These are phyloP conservation scores for Acromyrmex charruanus DNA, from an alignment of 1,140 invertebrate species.

Conservation along the genomic window DNA sequence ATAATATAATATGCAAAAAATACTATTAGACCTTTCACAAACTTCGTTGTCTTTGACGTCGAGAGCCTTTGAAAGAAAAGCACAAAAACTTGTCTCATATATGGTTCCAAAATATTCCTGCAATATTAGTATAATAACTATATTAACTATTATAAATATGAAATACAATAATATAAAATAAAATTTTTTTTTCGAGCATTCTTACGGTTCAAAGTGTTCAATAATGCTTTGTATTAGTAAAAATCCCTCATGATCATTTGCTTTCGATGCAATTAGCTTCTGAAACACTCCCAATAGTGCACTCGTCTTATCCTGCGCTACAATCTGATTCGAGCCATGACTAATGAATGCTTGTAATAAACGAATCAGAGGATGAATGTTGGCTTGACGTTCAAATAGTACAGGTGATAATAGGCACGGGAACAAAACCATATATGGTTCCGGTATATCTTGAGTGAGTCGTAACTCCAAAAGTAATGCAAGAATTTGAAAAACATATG, in stretches of 20 bases:
- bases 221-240: constrained; percentile 95
- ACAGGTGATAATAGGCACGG: constrained; percentile 95
- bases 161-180: not conserved
- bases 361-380: constrained; percentile 96
- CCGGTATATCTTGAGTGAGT: constrained; percentile 88
- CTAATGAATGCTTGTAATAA: constrained; percentile 95
- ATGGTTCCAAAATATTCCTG: constrained; percentile 90
- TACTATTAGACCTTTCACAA: constrained; percentile 94
- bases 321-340: constrained; percentile 91
- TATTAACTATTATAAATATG: constrained; percentile 47
- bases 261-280: constrained; percentile 97
- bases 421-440: constrained; percentile 95
- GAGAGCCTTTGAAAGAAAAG: constrained; percentile 96
- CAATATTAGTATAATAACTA: constrained; percentile 76
- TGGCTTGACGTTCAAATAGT: constrained; percentile 96
- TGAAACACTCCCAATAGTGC: constrained; percentile 98
- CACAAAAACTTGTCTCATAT: constrained; percentile 95
- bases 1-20: constrained; percentile 96
- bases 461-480: constrained; percentile 96
- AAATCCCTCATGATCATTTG: constrained; percentile 98
- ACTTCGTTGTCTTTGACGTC: constrained; percentile 98
- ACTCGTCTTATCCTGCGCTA: constrained; percentile 90
- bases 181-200: constrained; percentile 67
- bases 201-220: constrained; percentile 91
- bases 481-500: constrained; percentile 98